Evolutionary conservation across 2,888 invertebrate species (phyloP), one percentile per base, ranked within the genome.

Genomic region (Melanotus villosus): DNA sequence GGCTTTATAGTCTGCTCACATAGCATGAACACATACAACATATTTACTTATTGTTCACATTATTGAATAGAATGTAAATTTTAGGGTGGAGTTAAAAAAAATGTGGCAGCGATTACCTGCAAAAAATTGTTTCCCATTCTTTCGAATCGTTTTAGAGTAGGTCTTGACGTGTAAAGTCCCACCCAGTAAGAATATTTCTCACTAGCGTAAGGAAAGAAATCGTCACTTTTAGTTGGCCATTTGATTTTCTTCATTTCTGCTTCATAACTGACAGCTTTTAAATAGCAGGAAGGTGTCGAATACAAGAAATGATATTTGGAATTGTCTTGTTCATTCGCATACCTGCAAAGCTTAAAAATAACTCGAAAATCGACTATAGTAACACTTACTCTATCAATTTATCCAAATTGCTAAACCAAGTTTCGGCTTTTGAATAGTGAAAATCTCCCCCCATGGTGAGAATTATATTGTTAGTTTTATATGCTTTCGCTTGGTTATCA

Each of bases 281-380:
- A 76, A 77, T 94, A 95, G 76, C 95, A 95, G 0, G 91, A 90
- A 0, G 95, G 94, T 0, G 94, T 94, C 0, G 94, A 95, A 79
- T 94, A 95, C 70, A 94, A 88, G 4, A 94, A 82, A 76, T 95
- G 94, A 0, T 95, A 72, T 41, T 68, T 87, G 0, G 89, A 72
- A 7, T 10, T 5, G 45, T 71, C 41, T 14, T 43, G 52, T 7
- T 30, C 26, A 23, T 62, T 62, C 12, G 10, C 50, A 36, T 62
- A 18, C 23, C 59, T 59, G 16, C 1, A 30, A 59, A 23, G 14
- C 16, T 5, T 38, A 38, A 4, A 38, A 2, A 12, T 38, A 38
- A 26, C 21, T 14, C 12, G n/a, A 41, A 16, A 30, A 32, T 87
- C 0, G 89, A 66, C 3, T 68, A 70, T 16, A 65, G 38, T 5